Base-by-base conservation (phyloP, 2,113 vertebrate species). In the Otocyon megalotis region DNA sequence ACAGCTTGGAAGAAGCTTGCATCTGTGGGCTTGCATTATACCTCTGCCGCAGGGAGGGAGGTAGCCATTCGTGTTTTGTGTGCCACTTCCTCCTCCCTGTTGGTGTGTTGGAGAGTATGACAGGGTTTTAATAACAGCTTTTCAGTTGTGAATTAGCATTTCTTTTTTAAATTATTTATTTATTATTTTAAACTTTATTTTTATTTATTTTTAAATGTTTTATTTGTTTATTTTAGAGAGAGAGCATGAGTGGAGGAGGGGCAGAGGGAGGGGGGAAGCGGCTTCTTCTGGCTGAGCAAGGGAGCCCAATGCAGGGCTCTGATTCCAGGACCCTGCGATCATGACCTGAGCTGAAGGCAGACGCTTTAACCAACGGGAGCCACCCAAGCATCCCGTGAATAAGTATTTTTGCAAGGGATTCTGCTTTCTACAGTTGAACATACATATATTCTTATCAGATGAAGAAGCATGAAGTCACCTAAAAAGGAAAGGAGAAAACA, bases 11-110 rank as follows among this genome's bases (percentile, higher is more conserved):
- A 26, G 11, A 2, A 16, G 48, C 72, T 35, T 43, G 43, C 43
- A 43, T 43, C 26, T 4, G 4, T 0, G 17, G 63, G 43, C 54
- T 7, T 3, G 7, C n/a, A 2, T 15, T 24, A 43, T 24, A 2
- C 43, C 50, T 72, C 50, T 72, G 71, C 35, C 28, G 4, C 28
- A 10, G 8, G 60, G 20, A 67, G 53, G 15, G 13, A 8, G 11
- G 71, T 7, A 32, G 8, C 54, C 37, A 81, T 62, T 67, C 35
- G 32, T 28, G 13, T 53, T 13, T 20, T 43, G 4, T 32, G 13
- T 82, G 69, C 20, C 10, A 5, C 48, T 72, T 48, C 28, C 14
- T 12, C 48, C 28, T 76, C 17, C n/a, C 20, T n/a, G 28, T 83
- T 56, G 22, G n/a, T 93, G 32, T 80, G 8, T 32, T 94, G 74